Evolutionary conservation across 2,113 vertebrate species (phyloP).

Genomic region (Apeltes quadracus): DNA sequence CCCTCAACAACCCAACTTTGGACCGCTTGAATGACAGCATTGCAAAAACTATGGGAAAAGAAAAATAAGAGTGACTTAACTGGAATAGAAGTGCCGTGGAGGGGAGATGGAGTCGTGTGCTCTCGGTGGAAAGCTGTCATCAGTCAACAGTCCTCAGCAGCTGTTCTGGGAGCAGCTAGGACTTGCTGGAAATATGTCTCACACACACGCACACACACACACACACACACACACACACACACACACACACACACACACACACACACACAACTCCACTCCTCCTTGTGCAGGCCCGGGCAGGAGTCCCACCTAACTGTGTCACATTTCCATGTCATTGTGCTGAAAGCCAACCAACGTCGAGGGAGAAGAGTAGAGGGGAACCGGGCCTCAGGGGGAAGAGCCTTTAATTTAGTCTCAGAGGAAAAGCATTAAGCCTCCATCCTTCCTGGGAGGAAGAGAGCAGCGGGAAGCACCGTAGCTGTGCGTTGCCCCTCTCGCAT

Average conservation of each 20-base stretch:
- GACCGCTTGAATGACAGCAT: constrained; percentile 63
- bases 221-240: too few relatives aligned
- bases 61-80: constrained; percentile 73
- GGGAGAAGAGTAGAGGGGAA: constrained; percentile 50
- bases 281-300: constrained; percentile 66
- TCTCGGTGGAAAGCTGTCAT: constrained; percentile 78
- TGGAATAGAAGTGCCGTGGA: constrained; percentile 72
- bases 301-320: constrained; percentile 72
- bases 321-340: constrained; percentile 73
- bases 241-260: too few relatives aligned
- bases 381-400: constrained; percentile 43
- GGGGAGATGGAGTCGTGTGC: constrained; percentile 75
- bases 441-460: constrained; percentile 21
- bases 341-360: constrained; percentile 62
- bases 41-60: constrained; percentile 57
- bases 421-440: constrained; percentile 57
- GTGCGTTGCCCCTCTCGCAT: constrained; percentile 36
- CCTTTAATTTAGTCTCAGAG: constrained; percentile 71
- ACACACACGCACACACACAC: too few relatives aligned
- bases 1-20: constrained; percentile 42
- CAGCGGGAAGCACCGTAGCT: constrained; percentile 40
- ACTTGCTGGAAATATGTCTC: constrained; percentile 71
- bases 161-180: constrained; percentile 73
- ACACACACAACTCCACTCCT: constrained; percentile 61
- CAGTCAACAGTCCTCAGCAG: constrained; percentile 76